A percentile compares a stretch with the other conserved stretches of the same genome.
Evolutionary conservation across 2,113 vertebrate species (phyloP).

Genomic region (Morone saxatilis): DNA sequence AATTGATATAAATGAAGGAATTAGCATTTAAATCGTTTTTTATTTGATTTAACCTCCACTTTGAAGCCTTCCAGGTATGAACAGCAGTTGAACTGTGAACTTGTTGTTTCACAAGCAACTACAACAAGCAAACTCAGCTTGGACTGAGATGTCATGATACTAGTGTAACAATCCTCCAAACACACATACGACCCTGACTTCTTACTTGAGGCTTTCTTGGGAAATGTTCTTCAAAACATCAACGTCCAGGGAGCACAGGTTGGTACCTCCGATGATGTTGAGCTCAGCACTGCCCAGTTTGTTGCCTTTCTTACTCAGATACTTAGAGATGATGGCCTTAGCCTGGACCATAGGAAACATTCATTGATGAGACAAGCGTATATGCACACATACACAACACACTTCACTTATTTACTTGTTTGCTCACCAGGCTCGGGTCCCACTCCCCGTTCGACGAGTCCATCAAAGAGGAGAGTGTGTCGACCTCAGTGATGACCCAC

Average conservation of each 20-base stretch:
- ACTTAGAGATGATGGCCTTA: slow-evolving; percentile 65
- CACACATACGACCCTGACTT: not conserved
- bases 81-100: too few species aligned
- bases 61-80: too few species aligned
- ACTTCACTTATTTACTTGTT: not conserved
- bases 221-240: slow-evolving; percentile 71
- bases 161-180: too few species aligned
- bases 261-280: slow-evolving; percentile 65
- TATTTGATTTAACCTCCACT: too few species aligned
- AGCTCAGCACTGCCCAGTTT: slow-evolving; percentile 78
- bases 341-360: slow-evolving; percentile 48
- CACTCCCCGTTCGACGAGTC: slow-evolving; percentile 64
- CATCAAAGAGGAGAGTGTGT: slow-evolving; percentile 81
- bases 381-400: not conserved
- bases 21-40: too few species aligned
- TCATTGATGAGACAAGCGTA: not conserved
- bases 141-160: not conserved
- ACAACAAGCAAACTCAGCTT: too few species aligned
- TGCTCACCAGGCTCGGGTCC: slow-evolving; percentile 72
- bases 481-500: slow-evolving; percentile 80
- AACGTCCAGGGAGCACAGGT: slow-evolving; percentile 83
- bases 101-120: too few species aligned
- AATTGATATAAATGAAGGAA: too few species aligned
- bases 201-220: slow-evolving; percentile 82
- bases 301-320: slow-evolving; percentile 65